Evolutionary conservation across 2,797 vertebrate species (phyloP), one percentile per base, ranked within the genome.

Genomic region (Esox lucius): DNA sequence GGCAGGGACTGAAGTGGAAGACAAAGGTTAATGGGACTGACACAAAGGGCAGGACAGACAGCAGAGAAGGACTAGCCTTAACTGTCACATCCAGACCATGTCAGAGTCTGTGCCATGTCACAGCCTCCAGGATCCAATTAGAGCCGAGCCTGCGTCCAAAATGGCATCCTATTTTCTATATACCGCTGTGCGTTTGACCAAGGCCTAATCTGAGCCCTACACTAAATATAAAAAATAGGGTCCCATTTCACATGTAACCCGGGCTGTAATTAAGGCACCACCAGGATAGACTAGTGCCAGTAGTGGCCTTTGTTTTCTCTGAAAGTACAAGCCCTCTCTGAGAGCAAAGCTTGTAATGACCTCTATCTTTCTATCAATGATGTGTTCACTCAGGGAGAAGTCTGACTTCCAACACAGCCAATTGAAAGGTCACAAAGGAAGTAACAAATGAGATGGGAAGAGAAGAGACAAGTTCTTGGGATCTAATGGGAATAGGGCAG

Each of bases 1-100:
- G 81, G 80, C 77, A 84, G 81, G 84, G 84, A 65, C 78, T 77
- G 83, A 85, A 86, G 87, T 87, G 85, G 84, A 81, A 89, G 81
- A 80, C 80, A 92, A 93, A 93, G 92, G 92, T 92, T 92, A 93
- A 91, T 90, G 83, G 83, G 78, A 83, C 81, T 84, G 87, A 88
- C 90, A 89, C 89, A 92, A 92, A 92, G 91, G 88, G 83, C 90
- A 92, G 91, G 87, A 83, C 91, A 92, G 84, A 80, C 79, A 76
- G 80, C 83, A 84, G 80, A 84, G 72, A 82, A 89, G 85, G 84
- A 84, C 87, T 87, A 51, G 86, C 84, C 83, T 86, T 87, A 84
- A 89, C 90, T 92, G 91, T 92, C 90, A 93, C 85, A 81, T 90
- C 82, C 79, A 75, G 81, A 87, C 76, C 80, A 80, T 80, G 86